Conservation (phyloP, 2,888 invertebrate species). For the Nomada flava region DNA sequence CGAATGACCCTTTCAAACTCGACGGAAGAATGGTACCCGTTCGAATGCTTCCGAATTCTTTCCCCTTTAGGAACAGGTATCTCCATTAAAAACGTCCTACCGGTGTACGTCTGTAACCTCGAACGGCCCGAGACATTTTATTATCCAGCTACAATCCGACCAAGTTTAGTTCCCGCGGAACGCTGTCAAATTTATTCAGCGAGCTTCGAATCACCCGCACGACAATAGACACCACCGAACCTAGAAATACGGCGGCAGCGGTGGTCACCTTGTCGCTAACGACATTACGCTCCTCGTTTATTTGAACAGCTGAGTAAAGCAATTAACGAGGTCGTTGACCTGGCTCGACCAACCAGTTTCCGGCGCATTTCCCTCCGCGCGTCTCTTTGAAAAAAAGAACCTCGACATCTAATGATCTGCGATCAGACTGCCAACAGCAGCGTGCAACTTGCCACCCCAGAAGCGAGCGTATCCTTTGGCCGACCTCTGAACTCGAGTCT, state of each 20-base stretch:
- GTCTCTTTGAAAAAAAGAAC: background rate
- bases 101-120: background rate
- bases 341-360: conserved; percentile 12
- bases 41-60: background rate
- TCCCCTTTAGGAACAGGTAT: too few relatives aligned
- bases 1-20: conserved; percentile 16
- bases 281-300: conserved; percentile 27
- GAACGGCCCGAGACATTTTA: background rate
- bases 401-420: background rate
- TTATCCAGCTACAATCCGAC: background rate
- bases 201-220: background rate
- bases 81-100: too few relatives aligned
- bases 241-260: conserved; percentile 13
- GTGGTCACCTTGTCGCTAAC: conserved; percentile 42
- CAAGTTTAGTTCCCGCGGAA: background rate
- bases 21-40: background rate
- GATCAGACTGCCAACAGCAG: too few relatives aligned
- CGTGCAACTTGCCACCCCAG: too few relatives aligned
- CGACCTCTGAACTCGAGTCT: background rate
- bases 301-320: conserved; percentile 49
- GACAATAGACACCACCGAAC: background rate
- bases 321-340: conserved; percentile 49
- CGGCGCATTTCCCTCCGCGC: background rate
- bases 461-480: too few relatives aligned
- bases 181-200: background rate